Evolutionary conservation across 2,797 vertebrate genomes (phyloP).

Genomic region (Crenichthys baileyi): DNA sequence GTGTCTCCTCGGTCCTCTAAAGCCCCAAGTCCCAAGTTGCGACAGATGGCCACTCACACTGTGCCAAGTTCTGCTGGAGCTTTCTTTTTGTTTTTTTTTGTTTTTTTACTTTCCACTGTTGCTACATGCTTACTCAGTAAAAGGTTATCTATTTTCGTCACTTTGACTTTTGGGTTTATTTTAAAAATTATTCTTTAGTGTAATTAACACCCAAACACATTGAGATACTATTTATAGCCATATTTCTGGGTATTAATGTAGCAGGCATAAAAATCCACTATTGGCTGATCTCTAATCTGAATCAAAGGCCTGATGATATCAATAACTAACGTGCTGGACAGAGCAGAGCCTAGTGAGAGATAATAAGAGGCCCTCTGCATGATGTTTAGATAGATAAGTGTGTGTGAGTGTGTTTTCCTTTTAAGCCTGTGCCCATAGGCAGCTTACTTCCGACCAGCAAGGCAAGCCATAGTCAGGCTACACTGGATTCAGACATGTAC

Average conservation of each 20-base stretch:
- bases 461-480: slow-evolving; percentile 34
- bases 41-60: no score
- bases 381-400: slow-evolving; percentile 18
- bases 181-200: neutral
- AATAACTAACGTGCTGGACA: slow-evolving; percentile 53
- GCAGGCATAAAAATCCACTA: neutral
- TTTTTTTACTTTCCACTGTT: no score
- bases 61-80: no score
- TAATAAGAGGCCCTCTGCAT: slow-evolving; percentile 50
- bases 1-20: no score
- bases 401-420: slow-evolving; percentile 27
- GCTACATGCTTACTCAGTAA: no score
- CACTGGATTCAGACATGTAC: slow-evolving; percentile 28
- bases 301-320: slow-evolving; percentile 70
- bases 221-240: neutral
- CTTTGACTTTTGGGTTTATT: neutral
- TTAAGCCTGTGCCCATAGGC: slow-evolving; percentile 52
- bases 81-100: no score
- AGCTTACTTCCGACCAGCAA: slow-evolving; percentile 66
- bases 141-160: neutral
- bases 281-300: slow-evolving; percentile 35
- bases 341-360: slow-evolving; percentile 52
- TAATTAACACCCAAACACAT: neutral
- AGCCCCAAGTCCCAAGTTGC: no score
- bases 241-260: neutral